Evolutionary conservation across 2,113 vertebrate genomes (phyloP), one percentile per base, ranked within the genome.

Genomic region (Aldabrachelys gigantea): DNA sequence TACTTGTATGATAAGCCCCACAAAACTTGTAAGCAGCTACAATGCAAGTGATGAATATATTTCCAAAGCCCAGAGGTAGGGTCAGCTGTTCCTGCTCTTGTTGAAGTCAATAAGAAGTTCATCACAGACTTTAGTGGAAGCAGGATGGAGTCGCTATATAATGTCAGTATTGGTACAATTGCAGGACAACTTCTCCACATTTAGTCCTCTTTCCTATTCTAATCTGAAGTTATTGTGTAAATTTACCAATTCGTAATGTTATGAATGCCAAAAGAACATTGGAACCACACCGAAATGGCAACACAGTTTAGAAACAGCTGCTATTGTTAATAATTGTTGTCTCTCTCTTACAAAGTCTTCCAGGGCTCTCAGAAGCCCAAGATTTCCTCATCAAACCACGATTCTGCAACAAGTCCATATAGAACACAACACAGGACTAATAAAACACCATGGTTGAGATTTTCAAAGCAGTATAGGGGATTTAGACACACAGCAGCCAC

Each of bases 271-370:
- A 72, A 84, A 65, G 85, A 93, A 89, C 16, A 44, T 62, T 87
- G 17, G 84, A 93, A 92, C 87, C 92, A 90, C 85, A 94, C 94
- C 89, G 53, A 88, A 2, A 2, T 38, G 47, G 44, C 88, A 92
- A 75, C 38, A 57, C 25, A 87, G 16, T 88, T 93, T 93, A 75
- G 93, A 94, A 75, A 2, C 83, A 92, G 81, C 93, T 92, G 41
- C 50, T 24, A 21, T 22, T 44, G 72, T 80, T n/a, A 81, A 3
- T 95, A 85, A 50, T 57, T 52, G 41, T 65, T 86, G 5, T 59
- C 89, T 50, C 44, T 17, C 69, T 10, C 4, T n/a, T 54, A 80
- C 53, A 81, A 76, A 44, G 81, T 95, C 87, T 82, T 83, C 24
- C 38, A 84, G 89, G 72, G 83, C 89, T 86, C 95, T 91, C 47